Conservation (phyloP, 2,113 vertebrate genomes). For the Blennius ocellaris region DNA sequence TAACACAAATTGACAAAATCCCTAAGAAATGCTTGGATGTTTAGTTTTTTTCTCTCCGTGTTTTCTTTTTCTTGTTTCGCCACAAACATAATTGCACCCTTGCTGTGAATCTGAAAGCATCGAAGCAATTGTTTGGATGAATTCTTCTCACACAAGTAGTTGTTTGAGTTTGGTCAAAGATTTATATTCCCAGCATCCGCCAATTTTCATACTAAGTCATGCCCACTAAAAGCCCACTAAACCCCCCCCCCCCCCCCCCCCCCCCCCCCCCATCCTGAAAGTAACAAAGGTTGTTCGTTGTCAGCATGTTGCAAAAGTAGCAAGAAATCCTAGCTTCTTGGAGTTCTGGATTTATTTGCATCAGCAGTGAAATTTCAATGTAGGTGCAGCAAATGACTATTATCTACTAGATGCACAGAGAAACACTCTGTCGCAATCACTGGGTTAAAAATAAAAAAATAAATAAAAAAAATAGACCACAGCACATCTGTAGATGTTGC, state of each 20-base stretch:
- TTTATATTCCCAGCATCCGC: neutral
- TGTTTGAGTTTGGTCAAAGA: constrained; percentile 15
- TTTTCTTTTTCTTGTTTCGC: neutral
- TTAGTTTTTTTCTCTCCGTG: neutral
- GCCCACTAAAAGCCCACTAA: constrained; percentile 2
- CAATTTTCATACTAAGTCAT: neutral
- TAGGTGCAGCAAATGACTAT: neutral
- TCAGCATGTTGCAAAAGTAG: neutral
- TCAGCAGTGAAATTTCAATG: neutral
- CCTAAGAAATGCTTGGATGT: too few relatives aligned
- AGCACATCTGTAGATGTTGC: neutral
- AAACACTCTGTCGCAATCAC: neutral
- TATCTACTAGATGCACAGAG: neutral
- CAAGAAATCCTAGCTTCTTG: neutral
- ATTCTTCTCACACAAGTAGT: neutral
- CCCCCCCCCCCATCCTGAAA: neutral
- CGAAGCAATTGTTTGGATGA: too few relatives aligned
- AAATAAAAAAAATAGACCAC: too few relatives aligned
- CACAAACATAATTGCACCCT: neutral
- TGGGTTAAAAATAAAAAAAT: neutral
- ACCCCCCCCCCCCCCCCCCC: too few relatives aligned
- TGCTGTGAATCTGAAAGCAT: neutral
- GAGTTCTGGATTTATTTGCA: constrained; percentile 9
- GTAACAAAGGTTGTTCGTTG: neutral
- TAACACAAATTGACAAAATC: too few relatives aligned